Conservation (phyloP, 1,140 invertebrate genomes). For the Drosophila melanica region DNA sequence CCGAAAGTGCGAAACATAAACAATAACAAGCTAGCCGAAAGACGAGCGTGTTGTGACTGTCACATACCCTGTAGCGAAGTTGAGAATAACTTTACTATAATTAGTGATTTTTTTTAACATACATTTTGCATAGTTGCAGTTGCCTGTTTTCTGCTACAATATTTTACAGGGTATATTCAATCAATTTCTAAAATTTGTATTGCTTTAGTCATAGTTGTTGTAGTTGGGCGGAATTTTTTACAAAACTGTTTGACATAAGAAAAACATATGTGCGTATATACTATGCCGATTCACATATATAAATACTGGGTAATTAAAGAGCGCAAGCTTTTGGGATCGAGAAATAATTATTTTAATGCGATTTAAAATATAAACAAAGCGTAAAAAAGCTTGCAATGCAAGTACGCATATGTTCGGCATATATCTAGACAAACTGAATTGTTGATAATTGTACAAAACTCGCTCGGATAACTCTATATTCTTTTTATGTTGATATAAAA, state of each 20-base stretch:
- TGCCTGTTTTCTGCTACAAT: background rate
- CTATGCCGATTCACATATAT: background rate
- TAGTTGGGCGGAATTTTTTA: too few relatives aligned
- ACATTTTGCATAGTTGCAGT: too few relatives aligned
- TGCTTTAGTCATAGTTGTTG: too few relatives aligned
- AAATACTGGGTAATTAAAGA: conserved; percentile 2
- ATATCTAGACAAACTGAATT: background rate
- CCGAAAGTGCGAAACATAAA: conserved; percentile 4
- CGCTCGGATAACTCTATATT: too few relatives aligned
- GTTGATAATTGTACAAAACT: background rate
- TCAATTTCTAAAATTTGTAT: too few relatives aligned
- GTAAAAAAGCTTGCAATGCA: background rate
- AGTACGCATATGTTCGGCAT: background rate
- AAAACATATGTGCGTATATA: too few relatives aligned
- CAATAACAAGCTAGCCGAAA: background rate
- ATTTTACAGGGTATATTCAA: background rate
- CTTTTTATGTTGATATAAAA: too few relatives aligned
- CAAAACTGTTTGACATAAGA: too few relatives aligned
- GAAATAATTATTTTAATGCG: background rate
- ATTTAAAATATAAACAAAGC: conserved; percentile 7
- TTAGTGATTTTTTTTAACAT: too few relatives aligned
- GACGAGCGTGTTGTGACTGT: background rate
- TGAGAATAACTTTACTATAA: background rate
- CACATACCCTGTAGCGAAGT: background rate
- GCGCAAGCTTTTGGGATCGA: conserved; percentile 2